Evolutionary conservation across 2,888 invertebrate species (phyloP).

Genomic region (Leptopilina myrica): DNA sequence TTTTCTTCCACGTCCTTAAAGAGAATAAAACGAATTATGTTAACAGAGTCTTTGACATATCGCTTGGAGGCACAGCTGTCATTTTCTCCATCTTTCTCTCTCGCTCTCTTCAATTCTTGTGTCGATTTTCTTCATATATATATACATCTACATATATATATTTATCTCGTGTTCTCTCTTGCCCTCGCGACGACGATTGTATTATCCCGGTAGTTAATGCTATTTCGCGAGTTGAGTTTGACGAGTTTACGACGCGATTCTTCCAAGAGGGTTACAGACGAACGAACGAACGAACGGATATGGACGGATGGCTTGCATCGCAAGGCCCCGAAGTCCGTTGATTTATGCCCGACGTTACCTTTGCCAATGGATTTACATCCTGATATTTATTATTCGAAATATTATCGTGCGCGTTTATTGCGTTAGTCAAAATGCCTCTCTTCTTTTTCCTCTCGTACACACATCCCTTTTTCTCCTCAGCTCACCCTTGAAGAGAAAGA

Average conservation of each 20-base stretch:
- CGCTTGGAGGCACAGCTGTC: slow-evolving; percentile 27
- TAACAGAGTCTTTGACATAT: slow-evolving; percentile 26
- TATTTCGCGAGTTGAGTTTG: slow-evolving; percentile 75
- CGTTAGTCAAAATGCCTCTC: slow-evolving; percentile 71
- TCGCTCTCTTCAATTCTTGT: background rate
- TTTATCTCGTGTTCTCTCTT: slow-evolving; percentile 45
- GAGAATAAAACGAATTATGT: background rate
- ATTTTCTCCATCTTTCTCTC: slow-evolving; percentile 32
- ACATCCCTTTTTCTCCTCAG: slow-evolving; percentile 34
- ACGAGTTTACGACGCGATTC: slow-evolving; percentile 75
- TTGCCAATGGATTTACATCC: slow-evolving; percentile 76
- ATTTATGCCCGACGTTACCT: slow-evolving; percentile 76
- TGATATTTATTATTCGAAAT: slow-evolving; percentile 76
- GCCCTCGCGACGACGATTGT: slow-evolving; percentile 68
- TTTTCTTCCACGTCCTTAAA: background rate
- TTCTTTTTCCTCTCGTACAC: slow-evolving; percentile 44
- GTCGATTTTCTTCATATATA: slow-evolving; percentile 41
- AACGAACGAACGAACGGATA: slow-evolving; percentile 59
- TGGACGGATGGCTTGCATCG: slow-evolving; percentile 63
- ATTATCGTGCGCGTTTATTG: slow-evolving; percentile 75
- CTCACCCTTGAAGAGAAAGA: background rate
- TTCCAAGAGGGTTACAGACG: slow-evolving; percentile 63
- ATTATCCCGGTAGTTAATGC: slow-evolving; percentile 75
- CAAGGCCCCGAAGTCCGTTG: slow-evolving; percentile 64
- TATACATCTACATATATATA: no score